These are phyloP conservation scores for Hydropsyche tenuis DNA, from an alignment of 1,140 invertebrate species.

Conservation along the genomic window DNA sequence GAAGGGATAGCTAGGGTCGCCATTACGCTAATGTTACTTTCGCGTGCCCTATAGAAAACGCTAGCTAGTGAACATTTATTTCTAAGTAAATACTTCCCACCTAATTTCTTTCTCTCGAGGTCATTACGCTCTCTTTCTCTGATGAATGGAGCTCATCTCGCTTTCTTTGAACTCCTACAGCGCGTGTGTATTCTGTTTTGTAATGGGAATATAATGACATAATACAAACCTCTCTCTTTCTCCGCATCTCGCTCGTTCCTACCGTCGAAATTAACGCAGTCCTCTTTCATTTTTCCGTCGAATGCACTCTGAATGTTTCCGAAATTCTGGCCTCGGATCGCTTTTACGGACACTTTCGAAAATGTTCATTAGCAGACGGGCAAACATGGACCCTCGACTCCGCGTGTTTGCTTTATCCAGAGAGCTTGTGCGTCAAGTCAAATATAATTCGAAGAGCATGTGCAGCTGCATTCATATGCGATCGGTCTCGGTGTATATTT, in stretches of 20 bases:
- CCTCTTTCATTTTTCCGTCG: background rate
- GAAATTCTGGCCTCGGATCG: background rate
- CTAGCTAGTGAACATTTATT: background rate
- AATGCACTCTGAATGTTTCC: background rate
- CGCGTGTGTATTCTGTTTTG: constrained; percentile 17
- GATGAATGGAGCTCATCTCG: constrained; percentile 29
- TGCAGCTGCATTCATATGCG: constrained; percentile 1
- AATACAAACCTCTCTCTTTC: constrained; percentile 17
- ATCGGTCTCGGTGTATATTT: background rate
- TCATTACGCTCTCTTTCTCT: constrained; percentile 34
- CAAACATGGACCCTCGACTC: background rate
- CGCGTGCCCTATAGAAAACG: constrained; percentile 14
- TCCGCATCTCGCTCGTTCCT: too few relatives aligned
- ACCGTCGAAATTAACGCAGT: background rate
- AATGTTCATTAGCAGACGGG: background rate
- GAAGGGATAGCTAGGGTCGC: too few relatives aligned
- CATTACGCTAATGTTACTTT: constrained; percentile 17
- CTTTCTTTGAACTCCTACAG: background rate
- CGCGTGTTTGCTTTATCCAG: background rate
- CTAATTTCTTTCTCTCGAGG: constrained; percentile 28
- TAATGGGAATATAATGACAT: constrained; percentile 33
- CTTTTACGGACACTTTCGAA: background rate
- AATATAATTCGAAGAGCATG: background rate
- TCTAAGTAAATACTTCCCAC: constrained; percentile 30
- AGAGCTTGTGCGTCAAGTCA: background rate